Conservation (phyloP, 2,888 invertebrate genomes). For the Drosophila nr. medialis region DNA sequence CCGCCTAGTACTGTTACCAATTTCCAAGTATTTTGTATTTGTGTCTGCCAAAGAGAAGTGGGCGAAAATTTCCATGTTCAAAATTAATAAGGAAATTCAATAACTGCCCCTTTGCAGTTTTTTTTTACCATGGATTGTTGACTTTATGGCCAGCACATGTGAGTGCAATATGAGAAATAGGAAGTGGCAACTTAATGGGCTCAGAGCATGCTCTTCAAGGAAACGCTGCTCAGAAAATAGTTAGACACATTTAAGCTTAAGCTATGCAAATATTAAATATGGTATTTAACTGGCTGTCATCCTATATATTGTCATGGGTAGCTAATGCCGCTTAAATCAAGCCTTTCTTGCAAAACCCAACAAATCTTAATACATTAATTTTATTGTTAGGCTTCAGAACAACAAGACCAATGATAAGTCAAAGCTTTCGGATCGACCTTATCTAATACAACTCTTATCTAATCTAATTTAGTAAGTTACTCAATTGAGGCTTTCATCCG, state of each 20-base stretch:
- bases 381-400: neutral
- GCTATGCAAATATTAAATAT: neutral
- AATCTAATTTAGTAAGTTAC: neutral
- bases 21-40: slow-evolving; percentile 47
- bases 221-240: neutral
- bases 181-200: slow-evolving; percentile 16
- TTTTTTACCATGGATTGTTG: slow-evolving; percentile 63
- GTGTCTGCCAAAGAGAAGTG: slow-evolving; percentile 51
- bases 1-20: slow-evolving; percentile 59
- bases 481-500: neutral
- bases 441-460: too few relatives aligned
- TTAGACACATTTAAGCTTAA: neutral
- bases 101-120: slow-evolving; percentile 28
- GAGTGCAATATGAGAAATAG: slow-evolving; percentile 6
- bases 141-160: slow-evolving; percentile 27
- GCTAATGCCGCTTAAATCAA: neutral
- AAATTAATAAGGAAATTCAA: slow-evolving; percentile 68
- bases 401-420: neutral
- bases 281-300: neutral
- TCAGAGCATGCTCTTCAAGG: slow-evolving; percentile 23
- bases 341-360: neutral
- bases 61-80: slow-evolving; percentile 72
- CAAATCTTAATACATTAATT: too few relatives aligned
- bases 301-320: neutral
- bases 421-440: too few relatives aligned